Percentiles rank a stretch among this genome's conserved stretches.
phyloP scores from a whole-genome alignment of 1,140 invertebrate genomes.

The Panagrolaimus sp. region DNA sequence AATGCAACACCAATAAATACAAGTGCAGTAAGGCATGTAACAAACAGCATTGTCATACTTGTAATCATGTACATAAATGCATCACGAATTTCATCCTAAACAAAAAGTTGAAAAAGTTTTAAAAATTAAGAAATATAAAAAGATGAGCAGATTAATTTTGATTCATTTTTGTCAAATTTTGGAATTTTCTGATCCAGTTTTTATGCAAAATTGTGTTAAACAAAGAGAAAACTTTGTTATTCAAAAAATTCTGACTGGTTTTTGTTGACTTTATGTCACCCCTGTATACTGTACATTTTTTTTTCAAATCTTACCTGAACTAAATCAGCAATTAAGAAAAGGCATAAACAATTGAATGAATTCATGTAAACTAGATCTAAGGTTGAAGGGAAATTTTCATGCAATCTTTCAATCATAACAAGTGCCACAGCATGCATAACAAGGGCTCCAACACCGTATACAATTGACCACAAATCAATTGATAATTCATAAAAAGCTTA shows the following conservation, averaged over 20 bases:
- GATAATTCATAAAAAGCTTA: constrained; percentile 61
- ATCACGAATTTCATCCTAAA: constrained; percentile 41
- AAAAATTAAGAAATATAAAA: background rate
- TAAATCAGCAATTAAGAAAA: constrained; percentile 45
- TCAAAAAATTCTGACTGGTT: background rate
- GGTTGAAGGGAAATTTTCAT: constrained; percentile 31
- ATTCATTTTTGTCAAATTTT: background rate
- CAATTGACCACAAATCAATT: constrained; percentile 62
- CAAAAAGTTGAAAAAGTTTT: background rate
- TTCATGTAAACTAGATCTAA: constrained; percentile 43
- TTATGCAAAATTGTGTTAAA: background rate
- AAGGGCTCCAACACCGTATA: constrained; percentile 62
- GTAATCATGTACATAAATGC: constrained; percentile 43
- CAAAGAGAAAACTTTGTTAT: background rate
- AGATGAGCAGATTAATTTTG: background rate
- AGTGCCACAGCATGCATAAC: constrained; percentile 63
- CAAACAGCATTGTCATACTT: constrained; percentile 52
- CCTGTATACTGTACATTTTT: constrained; percentile 60
- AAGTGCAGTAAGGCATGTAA: constrained; percentile 58
- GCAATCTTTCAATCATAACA: constrained; percentile 61
- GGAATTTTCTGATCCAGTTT: background rate
- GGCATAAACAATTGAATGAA: constrained; percentile 42
- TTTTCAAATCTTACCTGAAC: constrained; percentile 55
- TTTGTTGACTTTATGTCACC: background rate
- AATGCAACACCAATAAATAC: constrained; percentile 60